phyloP scores from a whole-genome alignment of 2,113 vertebrate genomes.

The Carassius auratus region DNA sequence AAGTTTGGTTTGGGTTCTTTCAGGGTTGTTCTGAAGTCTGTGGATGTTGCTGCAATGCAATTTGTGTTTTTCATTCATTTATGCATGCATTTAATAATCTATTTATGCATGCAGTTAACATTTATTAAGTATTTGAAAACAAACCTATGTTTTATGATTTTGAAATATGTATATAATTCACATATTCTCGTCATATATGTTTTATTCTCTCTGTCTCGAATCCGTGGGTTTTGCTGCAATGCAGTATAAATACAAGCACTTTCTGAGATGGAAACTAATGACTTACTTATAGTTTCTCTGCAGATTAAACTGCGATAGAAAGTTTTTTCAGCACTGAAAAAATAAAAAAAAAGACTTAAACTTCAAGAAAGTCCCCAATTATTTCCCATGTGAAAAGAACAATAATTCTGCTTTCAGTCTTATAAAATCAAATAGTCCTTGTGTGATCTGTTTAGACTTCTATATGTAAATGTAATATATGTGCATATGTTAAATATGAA shows the following conservation, averaged over 20 bases:
- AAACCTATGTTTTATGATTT: too few relatives aligned
- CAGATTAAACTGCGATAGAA: background rate
- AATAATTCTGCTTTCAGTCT: slow-evolving; percentile 30
- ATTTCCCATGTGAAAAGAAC: slow-evolving; percentile 22
- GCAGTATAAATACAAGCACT: background rate
- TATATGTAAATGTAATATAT: too few relatives aligned
- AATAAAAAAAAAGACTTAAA: background rate
- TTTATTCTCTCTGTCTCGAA: background rate
- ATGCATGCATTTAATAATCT: too few relatives aligned
- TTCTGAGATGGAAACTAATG: background rate
- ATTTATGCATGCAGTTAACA: too few relatives aligned
- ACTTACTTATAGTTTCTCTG: background rate
- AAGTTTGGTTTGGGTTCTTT: background rate
- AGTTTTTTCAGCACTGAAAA: background rate
- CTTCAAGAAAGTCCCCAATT: background rate
- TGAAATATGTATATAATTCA: too few relatives aligned
- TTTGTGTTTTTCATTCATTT: background rate
- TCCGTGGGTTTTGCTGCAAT: background rate
- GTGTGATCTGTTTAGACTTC: slow-evolving; percentile 66
- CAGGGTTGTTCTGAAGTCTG: background rate
- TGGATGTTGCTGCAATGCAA: background rate
- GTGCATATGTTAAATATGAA: too few relatives aligned
- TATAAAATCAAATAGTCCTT: slow-evolving; percentile 80
- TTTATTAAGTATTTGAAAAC: too few relatives aligned
- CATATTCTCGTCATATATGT: too few relatives aligned